These are phyloP conservation scores for Stegostoma tigrinum DNA, from an alignment of 2,113 vertebrate genomes.

Conservation along the genomic window DNA sequence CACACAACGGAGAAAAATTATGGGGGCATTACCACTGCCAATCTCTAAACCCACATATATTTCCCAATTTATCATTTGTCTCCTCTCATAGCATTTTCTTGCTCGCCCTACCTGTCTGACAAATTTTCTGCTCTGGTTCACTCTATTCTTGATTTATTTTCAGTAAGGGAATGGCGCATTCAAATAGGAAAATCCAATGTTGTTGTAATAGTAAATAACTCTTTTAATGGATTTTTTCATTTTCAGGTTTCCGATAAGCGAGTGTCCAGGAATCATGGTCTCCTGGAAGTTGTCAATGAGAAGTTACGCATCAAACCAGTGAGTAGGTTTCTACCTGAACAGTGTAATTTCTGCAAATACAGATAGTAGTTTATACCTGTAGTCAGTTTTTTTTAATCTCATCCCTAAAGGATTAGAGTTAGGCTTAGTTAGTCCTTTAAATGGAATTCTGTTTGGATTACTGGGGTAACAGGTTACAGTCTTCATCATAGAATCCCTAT, in stretches of 20 bases:
- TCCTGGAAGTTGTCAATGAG: constrained; percentile 61
- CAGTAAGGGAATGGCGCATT: not conserved
- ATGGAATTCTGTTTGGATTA: not conserved
- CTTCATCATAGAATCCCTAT: no score
- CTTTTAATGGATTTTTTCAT: not conserved
- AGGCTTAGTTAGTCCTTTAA: not conserved
- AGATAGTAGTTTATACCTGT: not conserved
- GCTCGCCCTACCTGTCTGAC: not conserved
- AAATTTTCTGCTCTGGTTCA: not conserved
- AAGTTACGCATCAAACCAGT: constrained; percentile 73
- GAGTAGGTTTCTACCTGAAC: constrained; percentile 36
- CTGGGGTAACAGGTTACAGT: not conserved
- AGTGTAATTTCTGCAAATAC: not conserved
- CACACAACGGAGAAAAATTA: no score
- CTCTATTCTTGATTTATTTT: not conserved
- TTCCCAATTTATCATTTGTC: not conserved
- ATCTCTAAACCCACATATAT: not conserved
- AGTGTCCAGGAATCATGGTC: constrained; percentile 69
- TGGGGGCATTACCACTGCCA: no score
- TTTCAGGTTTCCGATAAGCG: constrained; percentile 70
- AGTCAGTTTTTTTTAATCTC: not conserved
- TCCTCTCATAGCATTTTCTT: not conserved
- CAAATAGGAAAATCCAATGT: not conserved
- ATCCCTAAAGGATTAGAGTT: not conserved
- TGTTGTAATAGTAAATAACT: not conserved